These are phyloP conservation scores for Datnioides undecimradiatus DNA, from an alignment of 2,113 vertebrate genomes.

Conservation along the genomic window DNA sequence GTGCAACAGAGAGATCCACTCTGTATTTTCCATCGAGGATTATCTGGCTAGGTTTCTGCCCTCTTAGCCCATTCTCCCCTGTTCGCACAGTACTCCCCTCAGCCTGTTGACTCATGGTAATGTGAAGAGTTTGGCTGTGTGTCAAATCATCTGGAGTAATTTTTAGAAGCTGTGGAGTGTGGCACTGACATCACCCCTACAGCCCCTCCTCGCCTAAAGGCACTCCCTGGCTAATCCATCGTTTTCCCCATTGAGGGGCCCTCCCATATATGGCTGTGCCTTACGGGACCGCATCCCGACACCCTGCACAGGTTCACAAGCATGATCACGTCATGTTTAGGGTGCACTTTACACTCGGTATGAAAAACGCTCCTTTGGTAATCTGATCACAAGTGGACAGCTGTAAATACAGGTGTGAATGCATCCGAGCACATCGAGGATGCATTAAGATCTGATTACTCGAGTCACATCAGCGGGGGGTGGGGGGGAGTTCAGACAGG, in stretches of 20 bases:
- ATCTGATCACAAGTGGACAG: conserved; percentile 48
- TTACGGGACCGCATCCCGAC: neutral
- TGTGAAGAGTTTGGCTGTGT: conserved; percentile 70
- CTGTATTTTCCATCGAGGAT: conserved; percentile 42
- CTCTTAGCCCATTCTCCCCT: conserved; percentile 51
- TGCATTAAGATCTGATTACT: conserved; percentile 32
- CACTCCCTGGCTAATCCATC: conserved; percentile 50
- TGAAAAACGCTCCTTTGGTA: conserved; percentile 27
- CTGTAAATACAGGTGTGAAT: conserved; percentile 66
- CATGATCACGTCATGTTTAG: conserved; percentile 26
- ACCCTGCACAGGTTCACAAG: conserved; percentile 6
- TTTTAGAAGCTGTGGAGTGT: conserved; percentile 69
- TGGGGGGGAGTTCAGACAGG: neutral
- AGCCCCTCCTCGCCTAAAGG: conserved; percentile 23
- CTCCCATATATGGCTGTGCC: conserved; percentile 51
- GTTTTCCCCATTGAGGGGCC: conserved; percentile 32
- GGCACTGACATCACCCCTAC: conserved; percentile 56
- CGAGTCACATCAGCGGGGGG: neutral
- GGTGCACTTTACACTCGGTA: neutral
- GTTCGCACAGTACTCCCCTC: conserved; percentile 24
- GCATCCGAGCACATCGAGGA: conserved; percentile 46
- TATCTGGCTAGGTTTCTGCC: conserved; percentile 50
- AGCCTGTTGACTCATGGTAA: conserved; percentile 74
- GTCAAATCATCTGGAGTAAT: conserved; percentile 74
- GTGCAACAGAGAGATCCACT: neutral